Base-by-base conservation (phyloP, 2,797 vertebrate species). In the Acipenser oxyrinchus region DNA sequence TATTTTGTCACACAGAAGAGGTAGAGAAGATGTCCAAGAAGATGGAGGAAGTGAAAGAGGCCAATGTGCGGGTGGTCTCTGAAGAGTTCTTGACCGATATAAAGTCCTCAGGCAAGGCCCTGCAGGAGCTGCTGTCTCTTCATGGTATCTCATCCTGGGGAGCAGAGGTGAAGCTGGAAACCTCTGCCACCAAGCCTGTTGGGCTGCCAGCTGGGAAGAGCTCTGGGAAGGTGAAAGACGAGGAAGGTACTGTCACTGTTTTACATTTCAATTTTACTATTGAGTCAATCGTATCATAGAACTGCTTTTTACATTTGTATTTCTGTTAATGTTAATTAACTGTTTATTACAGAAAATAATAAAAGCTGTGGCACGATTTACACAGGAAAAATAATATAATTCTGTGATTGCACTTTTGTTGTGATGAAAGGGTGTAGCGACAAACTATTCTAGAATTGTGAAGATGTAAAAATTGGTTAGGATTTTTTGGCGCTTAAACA, bases 11-110 rank as follows among this genome's bases (percentile, higher is more conserved):
- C 7, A 61, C 90, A 99, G 97, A 96, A 89, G 97, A 99, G 64
- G 79, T 99, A 13, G 96, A 98, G 74, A 99, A 98, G 76, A 94
- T 98, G 94, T 91, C 69, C 69, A 98, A 98, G 85, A 98, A 97
- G 78, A 99, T 99, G 96, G 96, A 96, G 74, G 96, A 99, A 65
- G 90, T 88, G 3, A 92, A 90, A 69, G 93, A 91, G 0, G 93
- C 92, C 0, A 90, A 90, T 1, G 80, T 99, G 50, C 91, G 90
- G 0, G 96, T 99, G 7, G 92, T 99, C 9, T 88, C 93, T 0
- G 95, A 98, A 73, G 89, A 83, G 0, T 95, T 99, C 81, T 93
- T 99, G 59, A 83, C 82, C n/a, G 94, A 95, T 0, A 67, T 94
- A 63, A 88, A 90, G 55, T 84, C 84, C 4, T 93, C 93, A 0